These are phyloP conservation scores for Anguilla marmorata DNA, from an alignment of 2,797 vertebrate species.

Conservation along the genomic window DNA sequence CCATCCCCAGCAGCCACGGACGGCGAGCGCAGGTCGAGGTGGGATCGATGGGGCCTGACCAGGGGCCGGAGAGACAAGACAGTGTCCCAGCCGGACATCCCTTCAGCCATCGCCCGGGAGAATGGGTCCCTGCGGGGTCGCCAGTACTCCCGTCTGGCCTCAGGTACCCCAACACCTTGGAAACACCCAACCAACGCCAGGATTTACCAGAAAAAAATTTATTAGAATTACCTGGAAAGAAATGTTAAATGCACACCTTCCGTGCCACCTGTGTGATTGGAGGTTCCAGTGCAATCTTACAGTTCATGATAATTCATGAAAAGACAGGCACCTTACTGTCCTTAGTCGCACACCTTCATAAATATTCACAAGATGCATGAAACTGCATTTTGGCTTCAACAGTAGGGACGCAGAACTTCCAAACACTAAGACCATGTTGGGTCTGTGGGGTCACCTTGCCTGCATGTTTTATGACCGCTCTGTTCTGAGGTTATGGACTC, in stretches of 20 bases:
- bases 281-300: neutral
- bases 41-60: slow-evolving; percentile 92
- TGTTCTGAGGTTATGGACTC: neutral
- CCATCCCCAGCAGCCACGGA: slow-evolving; percentile 58
- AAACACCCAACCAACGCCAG: neutral
- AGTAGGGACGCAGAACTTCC: neutral
- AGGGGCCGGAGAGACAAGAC: slow-evolving; percentile 84
- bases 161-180: slow-evolving; percentile 71
- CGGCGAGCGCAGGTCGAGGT: slow-evolving; percentile 78
- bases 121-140: slow-evolving; percentile 73
- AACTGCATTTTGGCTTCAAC: neutral
- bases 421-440: neutral
- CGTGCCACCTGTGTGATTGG: neutral
- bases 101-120: slow-evolving; percentile 79
- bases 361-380: neutral
- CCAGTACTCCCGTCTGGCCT: slow-evolving; percentile 81
- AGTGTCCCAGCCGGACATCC: slow-evolving; percentile 87
- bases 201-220: neutral
- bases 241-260: neutral
- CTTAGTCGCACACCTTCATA: neutral
- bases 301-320: neutral
- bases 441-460: neutral
- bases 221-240: neutral
- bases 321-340: neutral
- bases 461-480: neutral